These are phyloP conservation scores for Tachuris rubrigastra DNA, from an alignment of 2,113 vertebrate genomes.

Conservation along the genomic window DNA sequence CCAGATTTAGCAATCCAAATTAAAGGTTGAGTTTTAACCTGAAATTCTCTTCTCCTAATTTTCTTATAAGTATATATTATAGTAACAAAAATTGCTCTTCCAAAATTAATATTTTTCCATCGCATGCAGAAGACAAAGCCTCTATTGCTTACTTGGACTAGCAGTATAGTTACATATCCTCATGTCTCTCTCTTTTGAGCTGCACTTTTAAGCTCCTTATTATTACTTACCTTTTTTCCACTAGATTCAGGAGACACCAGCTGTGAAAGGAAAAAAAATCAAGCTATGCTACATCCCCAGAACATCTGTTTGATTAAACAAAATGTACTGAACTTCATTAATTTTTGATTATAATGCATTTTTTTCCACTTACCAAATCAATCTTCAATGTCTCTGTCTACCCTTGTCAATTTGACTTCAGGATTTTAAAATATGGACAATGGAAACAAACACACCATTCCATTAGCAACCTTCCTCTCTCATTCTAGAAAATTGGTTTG, in stretches of 20 bases:
- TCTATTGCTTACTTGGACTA: neutral
- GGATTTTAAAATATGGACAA: neutral
- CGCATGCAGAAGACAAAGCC: neutral
- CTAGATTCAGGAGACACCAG: neutral
- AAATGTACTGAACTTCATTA: neutral
- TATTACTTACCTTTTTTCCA: neutral
- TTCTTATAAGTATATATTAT: neutral
- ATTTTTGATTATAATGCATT: neutral
- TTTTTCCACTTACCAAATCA: neutral
- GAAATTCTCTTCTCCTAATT: neutral
- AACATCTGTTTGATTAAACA: neutral
- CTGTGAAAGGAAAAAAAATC: neutral
- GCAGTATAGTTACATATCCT: neutral
- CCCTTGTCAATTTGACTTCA: neutral
- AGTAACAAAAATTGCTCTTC: neutral
- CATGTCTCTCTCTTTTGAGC: neutral
- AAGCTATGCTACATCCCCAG: neutral
- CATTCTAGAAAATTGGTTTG: neutral
- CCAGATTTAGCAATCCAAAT: neutral
- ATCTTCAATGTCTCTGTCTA: neutral
- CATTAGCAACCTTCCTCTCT: neutral
- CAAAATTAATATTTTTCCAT: neutral
- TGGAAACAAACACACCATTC: neutral
- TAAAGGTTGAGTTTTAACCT: neutral
- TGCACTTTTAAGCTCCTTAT: neutral